Conservation (phyloP, 2,888 invertebrate species). For the Sarcophaga subvicina region DNA sequence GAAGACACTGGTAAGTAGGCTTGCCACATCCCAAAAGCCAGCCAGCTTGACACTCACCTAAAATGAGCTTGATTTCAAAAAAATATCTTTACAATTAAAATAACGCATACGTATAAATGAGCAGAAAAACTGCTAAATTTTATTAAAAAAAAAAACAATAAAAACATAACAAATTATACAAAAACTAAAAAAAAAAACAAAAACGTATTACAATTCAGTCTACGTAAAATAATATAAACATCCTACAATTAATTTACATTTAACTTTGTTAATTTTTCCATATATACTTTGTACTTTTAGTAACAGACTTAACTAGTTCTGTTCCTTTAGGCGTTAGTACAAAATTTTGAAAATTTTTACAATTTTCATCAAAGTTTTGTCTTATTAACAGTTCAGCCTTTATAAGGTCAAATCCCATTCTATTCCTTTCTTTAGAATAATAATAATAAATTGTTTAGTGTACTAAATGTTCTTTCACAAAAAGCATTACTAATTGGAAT, state of each 20-base stretch:
- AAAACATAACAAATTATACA: constrained; percentile 14
- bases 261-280: no score
- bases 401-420: constrained; percentile 44
- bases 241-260: no score
- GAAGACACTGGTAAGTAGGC: no score
- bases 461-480: constrained; percentile 43
- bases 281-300: no score
- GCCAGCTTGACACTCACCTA: constrained; percentile 8
- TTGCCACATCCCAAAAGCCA: not conserved
- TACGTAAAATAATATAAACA: constrained; percentile 4
- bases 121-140: constrained; percentile 18
- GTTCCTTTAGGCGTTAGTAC: not conserved
- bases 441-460: constrained; percentile 37
- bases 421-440: constrained; percentile 34
- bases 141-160: not conserved
- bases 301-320: no score
- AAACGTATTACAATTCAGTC: constrained; percentile 21
- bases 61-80: constrained; percentile 23
- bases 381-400: constrained; percentile 30
- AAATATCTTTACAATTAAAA: constrained; percentile 19
- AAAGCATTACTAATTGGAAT: constrained; percentile 39
- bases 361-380: constrained; percentile 27
- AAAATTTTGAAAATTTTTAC: constrained; percentile 17
- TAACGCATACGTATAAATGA: constrained; percentile 12
- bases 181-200: constrained; percentile 6